These are phyloP conservation scores for Psilopsiagon aymara DNA, from an alignment of 2,113 vertebrate species.

Conservation along the genomic window DNA sequence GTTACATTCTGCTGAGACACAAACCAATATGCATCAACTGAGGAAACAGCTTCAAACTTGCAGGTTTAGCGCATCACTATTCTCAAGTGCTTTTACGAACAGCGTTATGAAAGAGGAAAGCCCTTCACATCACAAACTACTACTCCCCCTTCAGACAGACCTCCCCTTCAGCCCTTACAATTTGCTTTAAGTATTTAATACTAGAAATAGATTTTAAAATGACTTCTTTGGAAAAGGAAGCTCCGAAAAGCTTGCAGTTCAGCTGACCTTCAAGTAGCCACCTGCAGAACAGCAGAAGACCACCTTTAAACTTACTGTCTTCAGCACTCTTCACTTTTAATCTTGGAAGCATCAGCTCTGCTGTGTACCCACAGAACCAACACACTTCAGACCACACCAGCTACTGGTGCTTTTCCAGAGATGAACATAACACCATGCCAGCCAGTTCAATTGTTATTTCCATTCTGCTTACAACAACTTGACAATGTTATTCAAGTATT, in stretches of 20 bases:
- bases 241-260: neutral
- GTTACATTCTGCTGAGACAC: neutral
- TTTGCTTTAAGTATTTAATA: neutral
- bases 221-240: neutral
- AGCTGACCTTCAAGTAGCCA: neutral
- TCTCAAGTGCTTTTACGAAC: neutral
- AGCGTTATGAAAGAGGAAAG: neutral
- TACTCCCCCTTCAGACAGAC: neutral
- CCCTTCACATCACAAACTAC: neutral
- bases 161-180: neutral
- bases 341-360: neutral
- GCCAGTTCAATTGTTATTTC: neutral
- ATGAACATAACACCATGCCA: fast-evolving
- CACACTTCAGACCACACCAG: neutral
- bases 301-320: neutral
- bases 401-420: neutral
- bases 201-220: neutral
- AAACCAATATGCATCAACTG: neutral
- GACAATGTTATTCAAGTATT: neutral
- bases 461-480: neutral
- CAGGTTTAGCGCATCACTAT: neutral
- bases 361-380: neutral
- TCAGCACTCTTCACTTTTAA: neutral
- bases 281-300: neutral
- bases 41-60: neutral